These are phyloP conservation scores for Himalopsyche japonica DNA, from an alignment of 2,888 invertebrate genomes.

Conservation along the genomic window DNA sequence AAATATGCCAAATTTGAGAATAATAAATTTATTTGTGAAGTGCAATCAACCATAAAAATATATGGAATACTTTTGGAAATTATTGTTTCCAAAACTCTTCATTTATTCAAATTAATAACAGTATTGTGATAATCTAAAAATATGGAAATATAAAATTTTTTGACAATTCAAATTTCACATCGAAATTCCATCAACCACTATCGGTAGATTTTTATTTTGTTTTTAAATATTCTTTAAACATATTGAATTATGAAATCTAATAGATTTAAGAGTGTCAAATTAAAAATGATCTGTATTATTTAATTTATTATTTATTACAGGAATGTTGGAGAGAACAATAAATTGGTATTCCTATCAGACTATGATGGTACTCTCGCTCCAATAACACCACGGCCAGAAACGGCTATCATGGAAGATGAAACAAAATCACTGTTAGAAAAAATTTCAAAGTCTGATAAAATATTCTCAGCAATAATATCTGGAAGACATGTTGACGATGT, in stretches of 20 bases:
- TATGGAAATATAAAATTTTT: too few relatives aligned
- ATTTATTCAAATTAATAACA: too few relatives aligned
- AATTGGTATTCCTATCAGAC: slow-evolving; percentile 70
- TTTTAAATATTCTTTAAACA: not conserved
- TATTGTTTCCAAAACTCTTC: too few relatives aligned
- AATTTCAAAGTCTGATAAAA: slow-evolving; percentile 67
- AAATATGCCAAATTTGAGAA: too few relatives aligned
- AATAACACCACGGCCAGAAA: slow-evolving; percentile 70
- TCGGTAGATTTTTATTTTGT: too few relatives aligned
- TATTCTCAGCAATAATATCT: slow-evolving; percentile 72
- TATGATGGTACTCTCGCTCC: slow-evolving; percentile 78
- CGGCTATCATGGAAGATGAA: slow-evolving; percentile 68
- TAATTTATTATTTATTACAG: slow-evolving; percentile 7
- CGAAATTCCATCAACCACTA: too few relatives aligned
- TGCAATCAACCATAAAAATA: too few relatives aligned
- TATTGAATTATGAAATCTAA: not conserved
- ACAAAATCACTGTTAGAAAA: slow-evolving; percentile 67
- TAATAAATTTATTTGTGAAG: too few relatives aligned
- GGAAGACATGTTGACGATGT: slow-evolving; percentile 73
- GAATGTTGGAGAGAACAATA: slow-evolving; percentile 63
- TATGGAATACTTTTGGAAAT: too few relatives aligned
- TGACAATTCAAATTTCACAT: too few relatives aligned
- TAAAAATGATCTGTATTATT: too few relatives aligned
- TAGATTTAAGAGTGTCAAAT: not conserved
- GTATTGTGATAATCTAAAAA: too few relatives aligned